phyloP scores from a whole-genome alignment of 2,113 vertebrate species.

The Lamprotornis superbus region DNA sequence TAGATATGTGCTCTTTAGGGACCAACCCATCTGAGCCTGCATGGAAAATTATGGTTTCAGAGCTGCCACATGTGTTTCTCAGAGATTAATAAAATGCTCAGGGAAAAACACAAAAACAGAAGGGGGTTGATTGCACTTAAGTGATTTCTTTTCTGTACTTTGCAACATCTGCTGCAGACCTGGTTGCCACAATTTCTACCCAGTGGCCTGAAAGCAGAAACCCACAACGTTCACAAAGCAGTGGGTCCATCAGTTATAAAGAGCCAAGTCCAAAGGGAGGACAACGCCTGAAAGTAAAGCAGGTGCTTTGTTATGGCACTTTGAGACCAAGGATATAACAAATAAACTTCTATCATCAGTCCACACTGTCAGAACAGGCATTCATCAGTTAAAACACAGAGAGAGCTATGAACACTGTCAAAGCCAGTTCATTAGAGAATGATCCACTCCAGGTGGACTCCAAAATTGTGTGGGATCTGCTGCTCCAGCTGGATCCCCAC shows the following conservation, averaged over 20 bases:
- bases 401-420: background rate
- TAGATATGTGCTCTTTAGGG: background rate
- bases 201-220: background rate
- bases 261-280: background rate
- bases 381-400: background rate
- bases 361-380: background rate
- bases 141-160: background rate
- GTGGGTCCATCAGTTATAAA: background rate
- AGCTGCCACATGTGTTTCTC: background rate
- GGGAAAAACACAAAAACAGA: background rate
- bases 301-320: background rate
- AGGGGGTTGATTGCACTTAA: background rate
- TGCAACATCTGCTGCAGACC: background rate
- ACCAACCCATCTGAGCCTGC: background rate
- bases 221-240: background rate
- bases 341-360: background rate
- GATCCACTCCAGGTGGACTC: background rate
- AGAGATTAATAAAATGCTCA: background rate
- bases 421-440: background rate
- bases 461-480: background rate
- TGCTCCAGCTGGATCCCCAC: background rate
- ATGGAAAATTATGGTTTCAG: background rate
- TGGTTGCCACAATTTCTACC: background rate
- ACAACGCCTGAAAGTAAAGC: background rate
- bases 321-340: background rate